A percentile compares a stretch with the other conserved stretches of the same genome.
These are phyloP conservation scores for Aricia agestis DNA, from an alignment of 1,140 invertebrate genomes.

Conservation along the genomic window DNA sequence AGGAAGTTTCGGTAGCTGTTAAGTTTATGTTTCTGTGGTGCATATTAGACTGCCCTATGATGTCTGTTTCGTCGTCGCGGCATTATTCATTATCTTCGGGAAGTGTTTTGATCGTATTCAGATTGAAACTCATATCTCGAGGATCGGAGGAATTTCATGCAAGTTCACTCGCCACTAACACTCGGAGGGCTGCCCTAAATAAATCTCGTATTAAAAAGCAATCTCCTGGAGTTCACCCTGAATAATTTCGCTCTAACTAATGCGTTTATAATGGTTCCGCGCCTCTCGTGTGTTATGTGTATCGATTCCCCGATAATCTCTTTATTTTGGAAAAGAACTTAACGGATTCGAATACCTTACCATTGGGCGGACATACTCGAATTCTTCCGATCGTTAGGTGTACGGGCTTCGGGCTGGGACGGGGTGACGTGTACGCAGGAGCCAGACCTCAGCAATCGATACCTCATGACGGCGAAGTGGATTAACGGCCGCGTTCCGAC, in stretches of 20 bases:
- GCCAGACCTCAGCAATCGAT: not conserved
- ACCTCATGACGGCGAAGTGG: not conserved
- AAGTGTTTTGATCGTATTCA: not conserved
- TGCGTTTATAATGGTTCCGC: slow-evolving; percentile 4
- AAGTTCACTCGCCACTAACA: not conserved
- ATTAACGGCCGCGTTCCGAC: not conserved
- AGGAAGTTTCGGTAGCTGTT: not conserved
- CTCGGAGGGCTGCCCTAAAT: not conserved
- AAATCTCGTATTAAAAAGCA: slow-evolving; percentile 12
- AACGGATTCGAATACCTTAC: not conserved
- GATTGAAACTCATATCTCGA: not conserved
- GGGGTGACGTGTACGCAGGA: no score
- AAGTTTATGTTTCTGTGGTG: not conserved
- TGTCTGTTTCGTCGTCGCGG: not conserved
- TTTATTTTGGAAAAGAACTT: not conserved
- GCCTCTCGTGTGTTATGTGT: not conserved
- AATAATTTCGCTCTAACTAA: slow-evolving; percentile 14
- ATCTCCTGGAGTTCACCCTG: not conserved
- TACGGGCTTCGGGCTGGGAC: no score
- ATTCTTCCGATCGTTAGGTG: not conserved
- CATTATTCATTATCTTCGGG: no score
- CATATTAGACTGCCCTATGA: not conserved
- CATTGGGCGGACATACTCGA: not conserved
- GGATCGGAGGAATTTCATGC: not conserved
- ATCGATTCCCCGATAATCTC: not conserved